Evolutionary conservation across 2,113 vertebrate genomes (phyloP).

Genomic region (Ameiurus melas): DNA sequence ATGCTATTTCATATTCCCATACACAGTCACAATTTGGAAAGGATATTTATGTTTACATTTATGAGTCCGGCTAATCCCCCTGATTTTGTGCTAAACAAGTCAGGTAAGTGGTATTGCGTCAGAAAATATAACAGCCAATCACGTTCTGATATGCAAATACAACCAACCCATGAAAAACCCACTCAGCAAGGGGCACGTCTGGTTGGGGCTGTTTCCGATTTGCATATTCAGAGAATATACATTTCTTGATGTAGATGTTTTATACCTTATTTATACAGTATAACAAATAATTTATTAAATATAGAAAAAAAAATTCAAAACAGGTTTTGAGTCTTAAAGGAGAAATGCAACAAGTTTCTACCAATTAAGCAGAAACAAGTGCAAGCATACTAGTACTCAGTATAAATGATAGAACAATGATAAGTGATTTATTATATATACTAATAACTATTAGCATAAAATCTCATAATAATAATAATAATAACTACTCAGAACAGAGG

Average conservation of each 20-base stretch:
- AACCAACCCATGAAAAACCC: not conserved
- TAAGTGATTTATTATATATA: not conserved
- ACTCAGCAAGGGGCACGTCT: not conserved
- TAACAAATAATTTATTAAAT: not conserved
- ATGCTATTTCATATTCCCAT: not conserved
- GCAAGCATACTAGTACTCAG: too few relatives aligned
- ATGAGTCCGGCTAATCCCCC: too few relatives aligned
- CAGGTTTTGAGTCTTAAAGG: too few relatives aligned
- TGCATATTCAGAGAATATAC: not conserved
- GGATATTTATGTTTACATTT: not conserved
- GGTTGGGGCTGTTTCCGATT: not conserved
- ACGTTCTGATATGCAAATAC: not conserved
- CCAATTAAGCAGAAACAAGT: not conserved
- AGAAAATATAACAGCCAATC: not conserved
- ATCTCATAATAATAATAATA: not conserved
- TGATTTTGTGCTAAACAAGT: not conserved
- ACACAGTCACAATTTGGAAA: not conserved
- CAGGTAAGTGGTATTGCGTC: not conserved
- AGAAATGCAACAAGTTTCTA: not conserved
- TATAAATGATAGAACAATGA: not conserved
- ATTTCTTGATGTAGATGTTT: not conserved
- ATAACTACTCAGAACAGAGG: not conserved
- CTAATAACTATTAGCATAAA: not conserved
- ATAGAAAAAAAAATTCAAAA: not conserved
- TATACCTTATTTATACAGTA: not conserved